phyloP scores from a whole-genome alignment of 2,797 vertebrate species.

The Chrysocyon brachyurus region DNA sequence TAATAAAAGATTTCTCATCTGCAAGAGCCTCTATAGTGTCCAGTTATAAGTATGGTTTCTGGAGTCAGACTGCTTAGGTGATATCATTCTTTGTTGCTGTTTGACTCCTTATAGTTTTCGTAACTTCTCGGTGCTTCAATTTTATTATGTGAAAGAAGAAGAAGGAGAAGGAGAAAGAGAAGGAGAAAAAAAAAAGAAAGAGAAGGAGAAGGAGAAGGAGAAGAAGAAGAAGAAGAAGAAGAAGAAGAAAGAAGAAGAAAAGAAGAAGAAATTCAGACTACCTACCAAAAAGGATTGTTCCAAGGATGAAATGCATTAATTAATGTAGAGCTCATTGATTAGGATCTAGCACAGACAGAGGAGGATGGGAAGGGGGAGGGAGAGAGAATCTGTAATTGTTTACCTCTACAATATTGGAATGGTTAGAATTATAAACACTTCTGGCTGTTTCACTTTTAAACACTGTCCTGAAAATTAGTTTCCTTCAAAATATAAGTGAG shows the following conservation, averaged over 20 bases:
- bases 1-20: background rate
- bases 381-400: background rate
- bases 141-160: background rate
- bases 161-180: too few relatives aligned
- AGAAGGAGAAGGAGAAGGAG: too few relatives aligned
- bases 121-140: background rate
- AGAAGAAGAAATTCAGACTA: background rate
- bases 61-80: background rate
- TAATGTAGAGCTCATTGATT: background rate
- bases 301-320: background rate
- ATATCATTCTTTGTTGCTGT: background rate
- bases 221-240: too few relatives aligned
- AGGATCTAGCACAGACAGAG: background rate
- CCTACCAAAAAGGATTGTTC: background rate
- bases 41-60: background rate
- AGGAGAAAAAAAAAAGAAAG: too few relatives aligned
- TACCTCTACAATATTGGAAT: background rate
- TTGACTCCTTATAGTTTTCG: background rate
- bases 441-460: background rate
- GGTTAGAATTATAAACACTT: background rate
- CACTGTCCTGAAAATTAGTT: background rate
- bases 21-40: background rate
- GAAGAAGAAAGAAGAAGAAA: too few relatives aligned
- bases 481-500: background rate
- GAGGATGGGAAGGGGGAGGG: background rate